phyloP scores from a whole-genome alignment of 37 sponge, comb jelly and placozoan genomes.

The Beroe forskalii region DNA sequence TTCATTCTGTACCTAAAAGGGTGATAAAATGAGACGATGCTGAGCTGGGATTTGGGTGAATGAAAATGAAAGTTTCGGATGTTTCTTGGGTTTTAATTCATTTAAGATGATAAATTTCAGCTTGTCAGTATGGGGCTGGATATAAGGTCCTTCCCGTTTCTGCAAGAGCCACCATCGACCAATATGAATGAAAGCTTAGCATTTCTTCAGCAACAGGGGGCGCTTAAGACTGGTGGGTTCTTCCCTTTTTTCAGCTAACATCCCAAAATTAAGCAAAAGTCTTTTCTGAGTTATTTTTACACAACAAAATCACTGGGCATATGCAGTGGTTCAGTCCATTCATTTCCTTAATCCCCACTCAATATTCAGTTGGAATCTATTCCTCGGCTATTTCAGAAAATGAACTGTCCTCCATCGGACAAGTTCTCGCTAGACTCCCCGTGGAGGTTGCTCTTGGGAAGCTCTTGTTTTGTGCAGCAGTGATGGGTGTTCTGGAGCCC shows the following conservation, averaged over 20 bases:
- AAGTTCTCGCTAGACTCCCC: conserved; percentile 86
- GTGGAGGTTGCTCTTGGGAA: conserved; percentile 93
- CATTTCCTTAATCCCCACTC: too few species aligned
- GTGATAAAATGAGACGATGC: too few species aligned
- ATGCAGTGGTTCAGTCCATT: too few species aligned
- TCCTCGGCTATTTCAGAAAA: conserved; percentile 67
- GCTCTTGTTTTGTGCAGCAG: conserved; percentile 69
- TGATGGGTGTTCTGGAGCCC: conserved; percentile 78
- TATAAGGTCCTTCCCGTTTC: conserved; percentile 42
- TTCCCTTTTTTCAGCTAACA: too few species aligned
- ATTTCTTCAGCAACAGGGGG: conserved; percentile 49
- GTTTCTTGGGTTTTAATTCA: too few species aligned
- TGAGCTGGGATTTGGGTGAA: too few species aligned
- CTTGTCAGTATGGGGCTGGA: conserved; percentile 45
- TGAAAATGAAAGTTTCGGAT: too few species aligned
- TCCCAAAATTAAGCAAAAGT: too few species aligned
- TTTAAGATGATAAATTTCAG: conserved; percentile 56
- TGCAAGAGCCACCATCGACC: conserved; percentile 18
- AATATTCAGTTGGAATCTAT: too few species aligned
- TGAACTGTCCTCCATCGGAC: conserved; percentile 78
- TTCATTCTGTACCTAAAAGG: too few species aligned
- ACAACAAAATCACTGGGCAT: too few species aligned
- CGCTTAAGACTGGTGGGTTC: neutral
- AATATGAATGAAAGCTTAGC: conserved; percentile 49
- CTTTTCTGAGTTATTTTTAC: too few species aligned